phyloP scores from a whole-genome alignment of 2,888 invertebrate genomes.

The Eudemis profundana region DNA sequence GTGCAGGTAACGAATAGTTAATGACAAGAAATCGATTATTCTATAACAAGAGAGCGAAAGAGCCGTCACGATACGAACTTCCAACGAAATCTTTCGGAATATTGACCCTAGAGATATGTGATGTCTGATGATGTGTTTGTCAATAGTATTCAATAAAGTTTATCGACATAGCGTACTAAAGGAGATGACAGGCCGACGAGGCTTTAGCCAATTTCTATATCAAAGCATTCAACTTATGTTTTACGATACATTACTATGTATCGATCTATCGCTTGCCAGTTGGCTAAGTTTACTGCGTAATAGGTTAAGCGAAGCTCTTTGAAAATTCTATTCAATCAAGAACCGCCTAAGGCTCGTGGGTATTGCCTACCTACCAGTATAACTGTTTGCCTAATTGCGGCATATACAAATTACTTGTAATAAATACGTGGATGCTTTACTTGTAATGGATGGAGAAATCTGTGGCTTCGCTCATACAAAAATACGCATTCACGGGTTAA shows the following conservation, averaged over 20 bases:
- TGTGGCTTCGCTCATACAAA: neutral
- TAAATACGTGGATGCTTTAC: slow-evolving; percentile 21
- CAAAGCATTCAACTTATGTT: neutral
- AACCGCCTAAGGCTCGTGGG: slow-evolving; percentile 34
- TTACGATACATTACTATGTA: neutral
- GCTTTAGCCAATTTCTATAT: neutral
- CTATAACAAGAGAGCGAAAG: too few relatives aligned
- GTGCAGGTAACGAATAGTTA: too few relatives aligned
- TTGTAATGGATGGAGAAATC: neutral
- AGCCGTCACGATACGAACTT: too few relatives aligned
- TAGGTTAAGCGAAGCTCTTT: slow-evolving; percentile 40
- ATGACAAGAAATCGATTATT: too few relatives aligned
- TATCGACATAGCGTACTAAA: too few relatives aligned
- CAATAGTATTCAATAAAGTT: too few relatives aligned
- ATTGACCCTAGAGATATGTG: too few relatives aligned
- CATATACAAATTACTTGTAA: slow-evolving; percentile 36
- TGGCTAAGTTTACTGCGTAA: slow-evolving; percentile 35
- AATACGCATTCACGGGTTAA: too few relatives aligned
- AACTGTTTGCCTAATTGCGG: slow-evolving; percentile 29
- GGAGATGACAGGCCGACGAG: too few relatives aligned
- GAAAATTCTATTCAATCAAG: slow-evolving; percentile 38
- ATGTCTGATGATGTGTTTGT: too few relatives aligned
- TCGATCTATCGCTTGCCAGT: slow-evolving; percentile 24
- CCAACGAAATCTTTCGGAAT: too few relatives aligned
- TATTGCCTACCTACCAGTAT: slow-evolving; percentile 33